These are phyloP conservation scores for Mungos mungo DNA, from an alignment of 2,113 vertebrate species.

Conservation along the genomic window DNA sequence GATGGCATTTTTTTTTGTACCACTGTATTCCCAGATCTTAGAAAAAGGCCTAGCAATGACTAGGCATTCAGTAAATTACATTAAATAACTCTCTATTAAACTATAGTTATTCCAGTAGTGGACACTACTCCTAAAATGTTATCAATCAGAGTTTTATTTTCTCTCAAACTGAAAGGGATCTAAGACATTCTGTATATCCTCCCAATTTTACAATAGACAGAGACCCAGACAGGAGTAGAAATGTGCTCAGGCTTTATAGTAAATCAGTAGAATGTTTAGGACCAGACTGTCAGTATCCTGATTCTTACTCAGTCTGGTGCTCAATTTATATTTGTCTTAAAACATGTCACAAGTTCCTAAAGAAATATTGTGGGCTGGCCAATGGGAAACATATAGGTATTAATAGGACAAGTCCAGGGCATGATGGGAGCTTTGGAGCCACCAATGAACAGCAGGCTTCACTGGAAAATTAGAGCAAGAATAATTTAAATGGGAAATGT, in stretches of 20 bases:
- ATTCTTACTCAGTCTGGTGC: background rate
- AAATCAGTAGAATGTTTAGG: background rate
- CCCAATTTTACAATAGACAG: background rate
- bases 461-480: background rate
- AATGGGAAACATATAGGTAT: background rate
- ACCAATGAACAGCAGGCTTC: background rate
- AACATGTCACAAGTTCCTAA: background rate
- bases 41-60: background rate
- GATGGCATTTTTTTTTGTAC: background rate
- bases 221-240: background rate
- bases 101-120: background rate
- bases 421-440: background rate
- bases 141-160: background rate
- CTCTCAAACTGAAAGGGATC: background rate
- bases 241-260: background rate
- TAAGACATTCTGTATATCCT: background rate
- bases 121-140: background rate
- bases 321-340: background rate
- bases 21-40: background rate
- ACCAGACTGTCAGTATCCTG: background rate
- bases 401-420: background rate
- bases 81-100: background rate
- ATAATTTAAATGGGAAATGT: background rate
- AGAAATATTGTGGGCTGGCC: background rate
- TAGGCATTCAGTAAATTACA: background rate